Conservation (phyloP, 2,888 invertebrate genomes). For the Chymomyza fuscimana region DNA sequence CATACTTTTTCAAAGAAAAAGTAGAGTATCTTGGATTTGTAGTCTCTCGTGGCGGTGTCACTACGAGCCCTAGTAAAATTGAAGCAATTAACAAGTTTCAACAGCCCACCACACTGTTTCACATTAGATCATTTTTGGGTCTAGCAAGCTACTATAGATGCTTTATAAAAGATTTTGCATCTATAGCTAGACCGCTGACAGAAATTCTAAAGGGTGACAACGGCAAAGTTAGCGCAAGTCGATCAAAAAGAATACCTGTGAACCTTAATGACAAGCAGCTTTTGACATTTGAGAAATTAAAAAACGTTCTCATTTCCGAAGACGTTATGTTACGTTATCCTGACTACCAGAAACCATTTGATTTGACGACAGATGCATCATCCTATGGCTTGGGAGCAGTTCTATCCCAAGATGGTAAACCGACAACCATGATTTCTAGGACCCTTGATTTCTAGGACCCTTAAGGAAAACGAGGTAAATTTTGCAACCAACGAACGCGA, state of each 20-base stretch:
- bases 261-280: not conserved
- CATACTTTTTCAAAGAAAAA: constrained; percentile 1
- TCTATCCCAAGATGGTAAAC: not conserved
- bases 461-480: not conserved
- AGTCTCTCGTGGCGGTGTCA: no score
- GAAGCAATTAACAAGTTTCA: not conserved
- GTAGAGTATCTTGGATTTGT: constrained; percentile 4
- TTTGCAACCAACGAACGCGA: constrained; percentile 11
- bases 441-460: constrained; percentile 2
- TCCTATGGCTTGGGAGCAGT: not conserved
- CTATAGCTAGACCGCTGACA: not conserved
- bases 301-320: not conserved
- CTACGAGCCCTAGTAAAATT: no score
- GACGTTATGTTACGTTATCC: not conserved
- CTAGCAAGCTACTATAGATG: constrained; percentile 7
- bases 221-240: not conserved
- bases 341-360: not conserved
- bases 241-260: not conserved
- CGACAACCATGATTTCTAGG: constrained; percentile 1
- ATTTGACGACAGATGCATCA: not conserved
- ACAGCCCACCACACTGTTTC: not conserved
- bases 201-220: not conserved
- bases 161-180: no score
- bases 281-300: not conserved
- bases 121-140: not conserved